Evolutionary conservation across 2,888 invertebrate genomes (phyloP).

Genomic region (Synergus umbraculus): DNA sequence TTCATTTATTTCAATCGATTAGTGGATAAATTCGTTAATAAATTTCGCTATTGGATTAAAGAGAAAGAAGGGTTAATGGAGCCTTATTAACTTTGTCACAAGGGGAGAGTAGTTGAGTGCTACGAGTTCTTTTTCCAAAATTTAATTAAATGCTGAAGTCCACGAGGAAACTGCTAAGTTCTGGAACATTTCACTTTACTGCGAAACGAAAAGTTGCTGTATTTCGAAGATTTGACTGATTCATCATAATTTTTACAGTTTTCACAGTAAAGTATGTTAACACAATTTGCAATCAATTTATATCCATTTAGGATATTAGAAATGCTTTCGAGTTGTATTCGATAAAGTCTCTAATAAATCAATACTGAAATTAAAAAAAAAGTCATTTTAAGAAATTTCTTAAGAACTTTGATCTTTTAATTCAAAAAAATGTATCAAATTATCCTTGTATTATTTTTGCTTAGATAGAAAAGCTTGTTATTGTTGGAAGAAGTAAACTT

Average conservation of each 20-base stretch:
- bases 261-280: background rate
- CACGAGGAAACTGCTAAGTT: background rate
- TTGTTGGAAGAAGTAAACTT: background rate
- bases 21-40: conserved; percentile 18
- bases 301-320: background rate
- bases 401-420: background rate
- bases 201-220: conserved; percentile 2
- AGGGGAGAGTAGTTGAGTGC: conserved; percentile 33
- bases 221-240: background rate
- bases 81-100: conserved; percentile 38
- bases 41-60: conserved; percentile 10
- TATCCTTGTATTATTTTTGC: background rate
- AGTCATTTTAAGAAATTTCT: background rate
- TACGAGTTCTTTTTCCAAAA: conserved; percentile 23
- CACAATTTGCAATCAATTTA: too few species aligned
- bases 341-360: background rate
- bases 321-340: background rate
- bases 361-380: background rate
- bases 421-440: background rate
- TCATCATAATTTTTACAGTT: background rate
- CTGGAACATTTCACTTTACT: background rate
- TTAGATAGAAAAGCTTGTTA: background rate
- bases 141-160: conserved; percentile 30
- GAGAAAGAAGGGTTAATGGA: conserved; percentile 21
- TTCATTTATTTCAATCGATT: background rate